Conservation (phyloP, 35 echinoderm and acorn worm genomes). For the Hemicentrotus pulcherrimus region DNA sequence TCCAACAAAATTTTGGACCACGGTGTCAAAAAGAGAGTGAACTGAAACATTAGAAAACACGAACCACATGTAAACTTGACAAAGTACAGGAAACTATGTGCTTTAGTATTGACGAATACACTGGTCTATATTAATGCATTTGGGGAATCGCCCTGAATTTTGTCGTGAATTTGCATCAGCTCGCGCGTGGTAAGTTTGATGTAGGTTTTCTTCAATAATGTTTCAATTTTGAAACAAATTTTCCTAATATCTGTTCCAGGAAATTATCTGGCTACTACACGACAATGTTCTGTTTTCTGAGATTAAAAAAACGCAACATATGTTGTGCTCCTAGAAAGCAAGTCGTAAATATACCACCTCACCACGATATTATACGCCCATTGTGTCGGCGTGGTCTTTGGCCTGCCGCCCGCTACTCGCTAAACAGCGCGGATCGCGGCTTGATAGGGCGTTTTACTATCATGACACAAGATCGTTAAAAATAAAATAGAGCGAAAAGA, state of each 20-base stretch:
- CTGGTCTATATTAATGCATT: no score
- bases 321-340: conserved; percentile 2
- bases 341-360: conserved; percentile 33
- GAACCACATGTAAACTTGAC: no score
- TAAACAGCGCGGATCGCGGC: not conserved
- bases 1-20: no score
- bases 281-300: not conserved
- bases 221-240: not conserved
- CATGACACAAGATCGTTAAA: not conserved
- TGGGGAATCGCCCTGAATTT: no score
- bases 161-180: not conserved
- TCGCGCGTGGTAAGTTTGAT: not conserved
- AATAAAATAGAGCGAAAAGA: not conserved
- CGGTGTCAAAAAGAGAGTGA: no score
- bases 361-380: conserved; percentile 27
- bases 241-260: not conserved
- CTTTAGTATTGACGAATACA: no score
- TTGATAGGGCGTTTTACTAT: not conserved
- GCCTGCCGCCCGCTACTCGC: not conserved
- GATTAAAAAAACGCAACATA: not conserved
- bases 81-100: no score
- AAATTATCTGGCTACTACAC: not conserved
- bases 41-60: no score
- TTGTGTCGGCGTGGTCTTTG: conserved; percentile 34
- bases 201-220: not conserved